phyloP scores from a whole-genome alignment of 2,797 vertebrate genomes.

The Thamnophis elegans region DNA sequence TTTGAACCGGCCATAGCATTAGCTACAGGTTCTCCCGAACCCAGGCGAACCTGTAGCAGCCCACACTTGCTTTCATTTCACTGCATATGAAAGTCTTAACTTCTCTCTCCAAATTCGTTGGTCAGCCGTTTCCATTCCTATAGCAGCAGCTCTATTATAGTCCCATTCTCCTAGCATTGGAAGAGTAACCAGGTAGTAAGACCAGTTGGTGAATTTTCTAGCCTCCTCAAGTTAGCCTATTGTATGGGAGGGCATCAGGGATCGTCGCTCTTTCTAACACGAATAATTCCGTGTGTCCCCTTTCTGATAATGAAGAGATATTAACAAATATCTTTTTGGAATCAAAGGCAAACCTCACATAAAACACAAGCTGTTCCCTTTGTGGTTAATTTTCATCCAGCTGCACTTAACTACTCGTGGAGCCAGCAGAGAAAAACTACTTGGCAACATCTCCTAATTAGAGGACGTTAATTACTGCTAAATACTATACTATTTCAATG shows the following conservation, averaged over 20 bases:
- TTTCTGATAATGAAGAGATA: constrained; percentile 67
- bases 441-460: constrained; percentile 76
- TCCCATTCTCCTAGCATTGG: neutral
- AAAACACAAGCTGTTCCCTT: constrained; percentile 77
- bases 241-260: constrained; percentile 33
- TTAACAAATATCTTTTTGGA: constrained; percentile 69
- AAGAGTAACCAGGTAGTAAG: constrained; percentile 35
- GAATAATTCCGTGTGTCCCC: constrained; percentile 55
- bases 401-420: constrained; percentile 72
- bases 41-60: no score
- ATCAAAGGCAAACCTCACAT: constrained; percentile 75
- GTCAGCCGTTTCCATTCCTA: constrained; percentile 14
- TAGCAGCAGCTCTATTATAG: constrained; percentile 43
- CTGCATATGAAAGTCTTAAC: constrained; percentile 72
- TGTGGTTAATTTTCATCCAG: constrained; percentile 77
- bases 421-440: constrained; percentile 74
- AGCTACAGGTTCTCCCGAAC: no score
- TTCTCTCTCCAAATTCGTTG: constrained; percentile 62
- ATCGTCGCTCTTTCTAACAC: constrained; percentile 47
- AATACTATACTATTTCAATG: constrained; percentile 72
- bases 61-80: neutral
- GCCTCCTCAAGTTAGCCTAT: constrained; percentile 20
- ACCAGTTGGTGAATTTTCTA: constrained; percentile 47
- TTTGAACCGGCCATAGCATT: no score
- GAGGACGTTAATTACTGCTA: constrained; percentile 76